Percentiles rank a stretch among this genome's conserved stretches.
These are phyloP conservation scores for Argyresthia goedartella DNA, from an alignment of 2,888 invertebrate species.

Conservation along the genomic window DNA sequence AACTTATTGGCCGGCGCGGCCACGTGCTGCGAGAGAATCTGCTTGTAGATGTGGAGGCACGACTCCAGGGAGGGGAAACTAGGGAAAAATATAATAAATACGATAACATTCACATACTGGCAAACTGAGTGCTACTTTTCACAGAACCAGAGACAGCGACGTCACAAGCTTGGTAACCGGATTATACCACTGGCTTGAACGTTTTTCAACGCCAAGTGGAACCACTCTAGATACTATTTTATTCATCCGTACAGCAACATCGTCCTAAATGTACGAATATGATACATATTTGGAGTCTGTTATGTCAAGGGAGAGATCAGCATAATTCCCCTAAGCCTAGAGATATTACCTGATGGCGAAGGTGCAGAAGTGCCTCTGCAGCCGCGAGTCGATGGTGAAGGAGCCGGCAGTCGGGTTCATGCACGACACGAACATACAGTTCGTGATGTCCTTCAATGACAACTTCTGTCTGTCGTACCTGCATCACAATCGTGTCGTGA, in stretches of 20 bases:
- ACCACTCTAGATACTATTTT: no score
- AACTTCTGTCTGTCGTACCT: constrained; percentile 91
- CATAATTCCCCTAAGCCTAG: no score
- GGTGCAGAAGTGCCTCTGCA: constrained; percentile 90
- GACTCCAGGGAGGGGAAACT: constrained; percentile 90
- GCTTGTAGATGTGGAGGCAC: constrained; percentile 85
- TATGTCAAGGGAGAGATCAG: no score
- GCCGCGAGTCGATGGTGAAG: constrained; percentile 91
- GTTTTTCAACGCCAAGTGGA: no score
- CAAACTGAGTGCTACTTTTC: neutral
- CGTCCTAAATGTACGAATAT: no score
- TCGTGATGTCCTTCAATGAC: constrained; percentile 89
- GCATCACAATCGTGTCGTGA: neutral
- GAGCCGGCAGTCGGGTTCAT: constrained; percentile 98
- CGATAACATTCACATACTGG: no score
- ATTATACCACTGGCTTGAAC: no score
- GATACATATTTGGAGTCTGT: no score
- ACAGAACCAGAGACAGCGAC: no score
- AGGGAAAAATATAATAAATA: constrained; percentile 5
- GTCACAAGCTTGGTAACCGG: no score
- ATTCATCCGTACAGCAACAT: no score
- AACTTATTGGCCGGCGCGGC: constrained; percentile 77
- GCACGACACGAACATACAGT: constrained; percentile 93
- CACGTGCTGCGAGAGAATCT: constrained; percentile 85
- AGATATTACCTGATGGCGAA: constrained; percentile 65